Percentiles rank a stretch among this genome's conserved stretches.
These are phyloP conservation scores for Lordiphosa andalusiaca DNA, from an alignment of 2,888 invertebrate species.

Conservation along the genomic window DNA sequence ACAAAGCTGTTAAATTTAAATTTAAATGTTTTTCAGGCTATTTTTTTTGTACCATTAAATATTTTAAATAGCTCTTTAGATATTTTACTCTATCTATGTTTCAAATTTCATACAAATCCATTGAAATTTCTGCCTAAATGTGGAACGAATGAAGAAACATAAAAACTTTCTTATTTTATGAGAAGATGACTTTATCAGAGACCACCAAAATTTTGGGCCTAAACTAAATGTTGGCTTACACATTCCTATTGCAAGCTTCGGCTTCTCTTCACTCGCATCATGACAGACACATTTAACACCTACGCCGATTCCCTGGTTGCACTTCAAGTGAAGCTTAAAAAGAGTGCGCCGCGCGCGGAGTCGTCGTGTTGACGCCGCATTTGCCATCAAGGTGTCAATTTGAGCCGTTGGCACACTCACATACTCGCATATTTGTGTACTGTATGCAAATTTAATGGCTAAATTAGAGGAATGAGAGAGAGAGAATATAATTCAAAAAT, in stretches of 20 bases:
- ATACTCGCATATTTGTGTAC: slow-evolving; percentile 32
- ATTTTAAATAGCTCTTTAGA: too few species aligned
- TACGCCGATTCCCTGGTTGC: slow-evolving; percentile 45
- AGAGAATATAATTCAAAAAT: slow-evolving; percentile 9
- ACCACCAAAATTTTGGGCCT: too few species aligned
- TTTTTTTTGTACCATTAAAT: too few species aligned
- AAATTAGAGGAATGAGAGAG: slow-evolving; percentile 57
- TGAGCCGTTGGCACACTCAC: slow-evolving; percentile 46
- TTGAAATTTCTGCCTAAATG: too few species aligned
- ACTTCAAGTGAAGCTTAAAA: slow-evolving; percentile 32
- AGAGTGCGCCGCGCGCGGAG: slow-evolving; percentile 39
- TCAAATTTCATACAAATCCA: too few species aligned
- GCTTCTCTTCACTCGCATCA: slow-evolving; percentile 15
- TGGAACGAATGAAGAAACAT: too few species aligned
- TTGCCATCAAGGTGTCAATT: slow-evolving; percentile 66
- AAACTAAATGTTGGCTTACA: too few species aligned
- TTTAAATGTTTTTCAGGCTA: too few species aligned
- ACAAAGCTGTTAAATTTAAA: too few species aligned
- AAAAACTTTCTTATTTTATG: too few species aligned
- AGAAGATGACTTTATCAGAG: too few species aligned
- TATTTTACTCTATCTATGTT: too few species aligned
- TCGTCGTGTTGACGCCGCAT: slow-evolving; percentile 22
- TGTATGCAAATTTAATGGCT: slow-evolving; percentile 75
- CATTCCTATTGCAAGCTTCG: slow-evolving; percentile 2
- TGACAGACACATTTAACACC: slow-evolving; percentile 63